Conservation (phyloP, 2,888 invertebrate species). For the Microplitis deprimator region DNA sequence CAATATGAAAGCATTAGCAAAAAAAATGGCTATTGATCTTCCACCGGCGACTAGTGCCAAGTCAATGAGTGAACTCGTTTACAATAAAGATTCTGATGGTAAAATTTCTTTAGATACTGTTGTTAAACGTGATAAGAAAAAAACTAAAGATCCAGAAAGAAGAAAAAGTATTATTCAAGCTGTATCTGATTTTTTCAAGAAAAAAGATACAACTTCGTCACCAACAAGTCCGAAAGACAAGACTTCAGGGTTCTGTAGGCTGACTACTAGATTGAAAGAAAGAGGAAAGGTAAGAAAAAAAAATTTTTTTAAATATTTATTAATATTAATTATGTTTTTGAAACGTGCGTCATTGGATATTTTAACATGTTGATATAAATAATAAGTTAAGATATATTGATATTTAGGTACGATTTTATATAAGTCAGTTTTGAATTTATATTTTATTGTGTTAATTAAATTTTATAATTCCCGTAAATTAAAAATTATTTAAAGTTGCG, state of each 20-base stretch:
- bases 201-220: conserved; percentile 74
- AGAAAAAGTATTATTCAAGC: conserved; percentile 88
- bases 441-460: too few species aligned
- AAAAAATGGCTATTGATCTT: conserved; percentile 56
- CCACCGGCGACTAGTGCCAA: conserved; percentile 59
- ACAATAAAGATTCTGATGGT: conserved; percentile 24
- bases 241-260: conserved; percentile 74
- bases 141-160: conserved; percentile 79
- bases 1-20: conserved; percentile 63
- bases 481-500: too few species aligned
- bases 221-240: conserved; percentile 70
- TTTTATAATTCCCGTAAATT: too few species aligned
- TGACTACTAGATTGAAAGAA: conserved; percentile 77
- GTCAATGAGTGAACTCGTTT: conserved; percentile 64
- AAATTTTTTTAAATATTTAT: conserved; percentile 7
- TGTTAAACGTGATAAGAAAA: conserved; percentile 71
- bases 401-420: too few species aligned
- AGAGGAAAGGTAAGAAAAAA: conserved; percentile 75
- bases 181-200: conserved; percentile 87
- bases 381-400: too few species aligned
- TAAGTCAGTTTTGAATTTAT: too few species aligned
- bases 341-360: conserved; percentile 46
- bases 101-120: conserved; percentile 42
- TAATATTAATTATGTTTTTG: conserved; percentile 29
- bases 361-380: conserved; percentile 46